phyloP scores from a whole-genome alignment of 2,888 invertebrate genomes.

The Drosophila anomalata region DNA sequence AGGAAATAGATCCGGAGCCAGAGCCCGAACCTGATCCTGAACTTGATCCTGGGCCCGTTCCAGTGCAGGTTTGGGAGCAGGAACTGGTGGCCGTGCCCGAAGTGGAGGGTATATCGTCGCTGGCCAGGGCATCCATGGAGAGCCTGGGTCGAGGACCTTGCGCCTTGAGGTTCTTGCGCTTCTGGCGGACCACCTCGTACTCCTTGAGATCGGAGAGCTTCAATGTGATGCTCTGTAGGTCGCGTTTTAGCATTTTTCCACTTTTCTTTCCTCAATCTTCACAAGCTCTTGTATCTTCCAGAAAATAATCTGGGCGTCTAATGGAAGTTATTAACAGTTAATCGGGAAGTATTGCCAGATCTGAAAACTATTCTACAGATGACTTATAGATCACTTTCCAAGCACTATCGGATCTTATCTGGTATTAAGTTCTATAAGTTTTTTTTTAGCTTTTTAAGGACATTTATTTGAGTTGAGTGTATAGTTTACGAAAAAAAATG shows the following conservation, averaged over 20 bases:
- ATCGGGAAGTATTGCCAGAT: neutral
- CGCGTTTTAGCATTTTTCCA: conserved; percentile 55
- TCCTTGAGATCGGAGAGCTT: conserved; percentile 58
- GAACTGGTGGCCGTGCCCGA: conserved; percentile 31
- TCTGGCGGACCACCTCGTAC: conserved; percentile 51
- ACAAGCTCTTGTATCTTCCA: neutral
- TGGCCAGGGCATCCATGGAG: conserved; percentile 27
- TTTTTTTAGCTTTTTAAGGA: conserved; percentile 27
- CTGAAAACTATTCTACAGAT: neutral
- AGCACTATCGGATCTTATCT: neutral
- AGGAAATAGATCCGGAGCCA: neutral
- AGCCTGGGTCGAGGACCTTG: neutral
- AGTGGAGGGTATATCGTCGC: conserved; percentile 26
- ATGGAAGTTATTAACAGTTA: conserved; percentile 2
- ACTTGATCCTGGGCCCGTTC: neutral
- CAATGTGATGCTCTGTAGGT: conserved; percentile 55
- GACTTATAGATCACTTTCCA: neutral
- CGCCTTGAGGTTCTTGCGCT: conserved; percentile 36
- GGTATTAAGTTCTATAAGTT: neutral
- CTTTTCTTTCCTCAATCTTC: neutral
- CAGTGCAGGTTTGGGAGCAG: conserved; percentile 13
- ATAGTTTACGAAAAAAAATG: conserved; percentile 23
- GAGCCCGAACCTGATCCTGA: conserved; percentile 8
- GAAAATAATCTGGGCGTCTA: neutral
- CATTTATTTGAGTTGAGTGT: conserved; percentile 15